These are phyloP conservation scores for Melanogrammus aeglefinus DNA, from an alignment of 2,797 vertebrate genomes.

Conservation along the genomic window DNA sequence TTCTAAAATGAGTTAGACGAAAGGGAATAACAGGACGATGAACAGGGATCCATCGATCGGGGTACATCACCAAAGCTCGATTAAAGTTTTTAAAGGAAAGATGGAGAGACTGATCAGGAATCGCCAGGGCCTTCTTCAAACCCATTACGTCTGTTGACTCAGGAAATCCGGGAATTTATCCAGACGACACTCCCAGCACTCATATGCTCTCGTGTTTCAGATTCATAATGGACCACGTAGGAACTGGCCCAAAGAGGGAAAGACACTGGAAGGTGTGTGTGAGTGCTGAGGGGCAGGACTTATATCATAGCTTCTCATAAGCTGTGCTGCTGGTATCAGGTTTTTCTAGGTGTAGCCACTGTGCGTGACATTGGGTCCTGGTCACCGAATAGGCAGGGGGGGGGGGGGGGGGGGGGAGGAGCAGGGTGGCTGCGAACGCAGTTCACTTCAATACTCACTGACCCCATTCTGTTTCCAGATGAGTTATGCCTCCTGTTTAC, in stretches of 20 bases:
- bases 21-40: not conserved
- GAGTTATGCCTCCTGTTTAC: conserved; percentile 25
- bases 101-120: not conserved
- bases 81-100: not conserved
- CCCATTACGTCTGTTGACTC: not conserved
- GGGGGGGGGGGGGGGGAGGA: conserved; percentile 15
- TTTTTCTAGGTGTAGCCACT: conserved; percentile 21
- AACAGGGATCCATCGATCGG: not conserved
- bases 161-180: not conserved
- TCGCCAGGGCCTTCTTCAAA: not conserved
- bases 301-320: conserved; percentile 23
- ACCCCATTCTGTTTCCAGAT: conserved; percentile 40
- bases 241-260: conserved; percentile 49
- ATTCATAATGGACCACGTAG: conserved; percentile 46
- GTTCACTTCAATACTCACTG: conserved; percentile 22
- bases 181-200: not conserved
- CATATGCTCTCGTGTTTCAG: not conserved
- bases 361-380: conserved; percentile 25
- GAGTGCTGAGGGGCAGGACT: conserved; percentile 13
- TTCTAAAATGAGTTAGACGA: not conserved
- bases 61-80: not conserved
- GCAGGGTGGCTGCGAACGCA: conserved; percentile 5
- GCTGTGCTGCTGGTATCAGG: conserved; percentile 10
- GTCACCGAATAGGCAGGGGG: conserved; percentile 9
- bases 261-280: conserved; percentile 24